Base-by-base conservation (phyloP, 2,888 invertebrate species). In the Eumerus sabulonum region DNA sequence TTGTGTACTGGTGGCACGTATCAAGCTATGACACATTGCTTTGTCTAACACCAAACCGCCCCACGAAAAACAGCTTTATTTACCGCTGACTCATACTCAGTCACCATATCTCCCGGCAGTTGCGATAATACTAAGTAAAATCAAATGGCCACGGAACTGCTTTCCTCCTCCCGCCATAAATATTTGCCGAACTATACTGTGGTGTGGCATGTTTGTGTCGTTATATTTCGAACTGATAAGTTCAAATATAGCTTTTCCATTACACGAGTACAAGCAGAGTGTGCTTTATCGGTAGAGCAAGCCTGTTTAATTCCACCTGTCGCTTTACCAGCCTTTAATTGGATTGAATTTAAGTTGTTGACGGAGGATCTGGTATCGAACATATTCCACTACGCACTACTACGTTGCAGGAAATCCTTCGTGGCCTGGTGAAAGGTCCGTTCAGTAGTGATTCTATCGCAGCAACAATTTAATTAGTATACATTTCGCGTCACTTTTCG, bases 41-140 rank as follows among this genome's bases (percentile, higher is more conserved):
- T 47, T 47, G 47, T 47, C 47, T 47, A 47, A 17, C 14, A 11
- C 14, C 45, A 47, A 1, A 16, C 16, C 14, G 47, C 18, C 14
- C 14, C 47, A 47, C 16, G 4, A 47, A 14, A 17, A 11, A 9
- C 14, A 3, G 13, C 36, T 67, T 57, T 50, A 42, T 48, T 14
- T 17, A 27, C 47, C 17, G 27, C 50, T 67, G 67, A 67, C 67
- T 67, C 67, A 67, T 67, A 42, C 50, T 48, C 48, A 53, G 47
- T 66, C 54, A 66, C 56, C 54, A 35, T 44, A 57, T 67, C 56
- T 48, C 56, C 42, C n/a, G 27, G 27, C 27, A 27, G 7, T 35
- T 42, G 9, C 57, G 67, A 67, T 50, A 44, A 57, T 38, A 40
- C 16, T 13, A 17, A 36, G 48, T 3, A 42, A 67, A 57, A 57